Evolutionary conservation across 2,888 invertebrate species (phyloP), one percentile per base, ranked within the genome.

Genomic region (Drosophila paracracens): DNA sequence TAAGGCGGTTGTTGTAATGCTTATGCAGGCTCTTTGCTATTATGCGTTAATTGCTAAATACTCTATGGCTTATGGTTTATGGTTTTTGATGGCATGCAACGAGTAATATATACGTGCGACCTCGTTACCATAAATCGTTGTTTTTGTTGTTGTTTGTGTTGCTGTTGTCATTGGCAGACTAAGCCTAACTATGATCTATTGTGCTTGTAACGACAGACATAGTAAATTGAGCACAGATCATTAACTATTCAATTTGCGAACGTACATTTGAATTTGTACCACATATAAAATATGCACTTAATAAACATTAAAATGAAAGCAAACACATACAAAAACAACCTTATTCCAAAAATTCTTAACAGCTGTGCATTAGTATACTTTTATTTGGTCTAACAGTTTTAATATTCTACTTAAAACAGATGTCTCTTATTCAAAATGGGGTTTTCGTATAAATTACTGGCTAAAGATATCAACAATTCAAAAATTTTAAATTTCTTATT

Each of bases 91-190:
- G 58, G 70, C 52, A 57, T 51, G 56, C 36, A 61, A 59, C 35
- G 29, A 31, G 21, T 43, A n/a, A 38, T 56, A 36, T 21, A 27
- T 69, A 78, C 78, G 79, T 78, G 77, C 70, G 70, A 70, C 78
- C 77, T 78, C 79, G 66, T 74, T 78, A 35, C 50, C 63, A 51
- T 64, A 51, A 65, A 48, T 57, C 18, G 48, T 51, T 59, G 46
- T 10, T n/a, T 4, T 38, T 16, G 8, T 40, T 21, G 27, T 2
- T 27, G 59, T 51, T 40, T 13, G 3, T 25, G 8, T 29, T 63
- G 21, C 31, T 33, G 21, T 46, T 59, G 65, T 52, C 62, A 60
- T 60, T 60, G 56, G 68, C 51, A 64, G 57, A 57, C 61, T 59
- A 33, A 21, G 65, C 51, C 50, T 69, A 73, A 67, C 43, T 61